Conservation (phyloP, 1,140 invertebrate genomes). For the Liolophura sinensis region DNA sequence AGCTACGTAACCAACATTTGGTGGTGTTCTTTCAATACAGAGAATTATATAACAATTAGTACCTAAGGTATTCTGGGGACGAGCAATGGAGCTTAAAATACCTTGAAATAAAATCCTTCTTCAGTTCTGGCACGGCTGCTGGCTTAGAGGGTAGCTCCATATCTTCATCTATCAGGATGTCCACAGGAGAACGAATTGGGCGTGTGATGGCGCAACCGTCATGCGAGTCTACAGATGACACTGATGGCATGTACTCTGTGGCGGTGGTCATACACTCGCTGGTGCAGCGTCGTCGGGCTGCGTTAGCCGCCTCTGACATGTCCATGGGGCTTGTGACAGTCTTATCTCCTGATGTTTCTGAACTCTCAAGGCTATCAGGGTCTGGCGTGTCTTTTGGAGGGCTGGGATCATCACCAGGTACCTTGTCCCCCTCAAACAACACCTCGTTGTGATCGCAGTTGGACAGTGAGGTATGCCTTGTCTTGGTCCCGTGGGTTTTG, state of each 20-base stretch:
- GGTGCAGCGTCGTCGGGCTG: constrained; percentile 35
- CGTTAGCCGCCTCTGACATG: constrained; percentile 19
- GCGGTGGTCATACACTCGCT: constrained; percentile 48
- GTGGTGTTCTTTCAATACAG: not conserved
- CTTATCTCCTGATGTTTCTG: constrained; percentile 48
- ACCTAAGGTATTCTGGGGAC: too few species aligned
- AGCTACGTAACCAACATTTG: not conserved
- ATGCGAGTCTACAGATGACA: constrained; percentile 30
- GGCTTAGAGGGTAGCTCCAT: constrained; percentile 16
- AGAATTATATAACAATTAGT: too few species aligned
- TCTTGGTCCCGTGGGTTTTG: too few species aligned
- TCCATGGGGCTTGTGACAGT: constrained; percentile 14
- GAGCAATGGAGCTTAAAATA: constrained; percentile 15
- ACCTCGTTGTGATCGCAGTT: too few species aligned
- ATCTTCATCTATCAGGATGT: constrained; percentile 37
- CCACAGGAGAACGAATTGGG: constrained; percentile 31
- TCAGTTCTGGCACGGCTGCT: constrained; percentile 22
- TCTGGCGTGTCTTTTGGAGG: not conserved
- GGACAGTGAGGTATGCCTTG: too few species aligned
- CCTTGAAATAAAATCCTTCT: constrained; percentile 44
- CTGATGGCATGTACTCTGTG: constrained; percentile 26
- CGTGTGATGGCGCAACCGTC: constrained; percentile 19
- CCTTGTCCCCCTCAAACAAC: too few species aligned
- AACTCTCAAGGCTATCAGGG: not conserved
- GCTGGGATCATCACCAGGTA: too few species aligned